These are phyloP conservation scores for Protomyctophum bolini DNA, from an alignment of 2,113 vertebrate genomes.

Conservation along the genomic window DNA sequence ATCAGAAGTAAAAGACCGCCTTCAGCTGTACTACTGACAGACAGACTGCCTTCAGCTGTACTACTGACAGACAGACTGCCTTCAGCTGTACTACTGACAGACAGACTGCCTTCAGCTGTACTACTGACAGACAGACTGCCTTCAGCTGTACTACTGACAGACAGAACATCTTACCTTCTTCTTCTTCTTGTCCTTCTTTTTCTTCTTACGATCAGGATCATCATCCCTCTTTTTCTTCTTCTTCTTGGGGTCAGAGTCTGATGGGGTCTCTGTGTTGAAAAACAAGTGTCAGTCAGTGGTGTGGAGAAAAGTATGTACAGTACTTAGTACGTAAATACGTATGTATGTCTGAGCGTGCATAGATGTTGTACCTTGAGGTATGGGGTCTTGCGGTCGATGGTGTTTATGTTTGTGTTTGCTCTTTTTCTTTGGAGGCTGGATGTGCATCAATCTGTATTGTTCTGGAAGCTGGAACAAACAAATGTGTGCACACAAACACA, in stretches of 20 bases:
- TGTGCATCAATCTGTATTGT: conserved; percentile 97
- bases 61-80: too few relatives aligned
- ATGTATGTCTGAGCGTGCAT: not conserved
- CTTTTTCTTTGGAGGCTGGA: conserved; percentile 98
- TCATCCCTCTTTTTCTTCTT: conserved; percentile 99
- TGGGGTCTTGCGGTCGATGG: conserved; percentile 91
- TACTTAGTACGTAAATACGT: not conserved
- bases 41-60: too few relatives aligned
- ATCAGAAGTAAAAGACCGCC: too few relatives aligned
- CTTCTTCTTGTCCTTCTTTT: conserved; percentile 99
- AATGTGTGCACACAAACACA: not conserved
- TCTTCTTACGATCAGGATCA: conserved; percentile 94
- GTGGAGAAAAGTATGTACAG: conserved; percentile 66
- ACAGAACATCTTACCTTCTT: conserved; percentile 84
- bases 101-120: too few relatives aligned
- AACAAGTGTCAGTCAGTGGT: conserved; percentile 2
- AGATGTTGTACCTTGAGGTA: conserved; percentile 87
- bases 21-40: too few relatives aligned
- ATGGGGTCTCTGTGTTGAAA: conserved; percentile 87
- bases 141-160: too few relatives aligned
- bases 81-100: too few relatives aligned
- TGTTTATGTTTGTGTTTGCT: conserved; percentile 97
- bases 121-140: too few relatives aligned
- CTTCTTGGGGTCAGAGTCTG: conserved; percentile 97
- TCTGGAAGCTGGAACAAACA: conserved; percentile 85